Evolutionary conservation across 2,113 vertebrate species (phyloP), one percentile per base, ranked within the genome.

Genomic region (Aythya baeri): DNA sequence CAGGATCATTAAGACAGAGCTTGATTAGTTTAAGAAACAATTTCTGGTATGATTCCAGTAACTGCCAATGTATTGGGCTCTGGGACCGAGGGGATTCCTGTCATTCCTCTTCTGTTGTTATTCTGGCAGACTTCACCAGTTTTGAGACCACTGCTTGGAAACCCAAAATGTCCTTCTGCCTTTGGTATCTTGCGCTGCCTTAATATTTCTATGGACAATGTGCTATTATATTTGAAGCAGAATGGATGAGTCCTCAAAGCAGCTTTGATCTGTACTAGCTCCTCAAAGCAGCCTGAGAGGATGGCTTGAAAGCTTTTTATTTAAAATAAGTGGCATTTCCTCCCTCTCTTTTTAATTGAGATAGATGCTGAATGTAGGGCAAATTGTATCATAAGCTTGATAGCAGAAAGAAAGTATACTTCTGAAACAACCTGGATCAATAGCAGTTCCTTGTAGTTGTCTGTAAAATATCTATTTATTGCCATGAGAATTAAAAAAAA

Each of bases 291-390:
- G 81, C 63, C 70, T 94, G 83, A 70, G 93, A 97, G 81, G 73
- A 91, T 95, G 97, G 86, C 90, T 90, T 95, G 88, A 95, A 97
- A 95, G 95, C 86, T 89, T 97, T 98, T 97, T 96, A 92, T 97
- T 97, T 97, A 86, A 97, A 97, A 94, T 92, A 94, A 97, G 71
- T 94, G 76, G 61, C 88, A 93, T 97, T 97, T 94, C 93, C 83
- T 97, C 86, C 77, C 54, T 86, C 83, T 95, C 92, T 93, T 95
- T 94, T 97, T 97, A 96, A 97, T 97, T 98, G 96, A 97, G 94
- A 93, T 63, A 94, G 80, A 96, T 91, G 80, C 91, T 91, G 95
- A 93, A 97, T 96, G 72, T 96, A 96, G 95, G 83, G 65, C 88
- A 97, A 75, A 93, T 81, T 89, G 79, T 97, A 75, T 81, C 95